Evolutionary conservation across 2,888 invertebrate genomes (phyloP), one percentile per base, ranked within the genome.

Genomic region (Drosophila prostipennis): DNA sequence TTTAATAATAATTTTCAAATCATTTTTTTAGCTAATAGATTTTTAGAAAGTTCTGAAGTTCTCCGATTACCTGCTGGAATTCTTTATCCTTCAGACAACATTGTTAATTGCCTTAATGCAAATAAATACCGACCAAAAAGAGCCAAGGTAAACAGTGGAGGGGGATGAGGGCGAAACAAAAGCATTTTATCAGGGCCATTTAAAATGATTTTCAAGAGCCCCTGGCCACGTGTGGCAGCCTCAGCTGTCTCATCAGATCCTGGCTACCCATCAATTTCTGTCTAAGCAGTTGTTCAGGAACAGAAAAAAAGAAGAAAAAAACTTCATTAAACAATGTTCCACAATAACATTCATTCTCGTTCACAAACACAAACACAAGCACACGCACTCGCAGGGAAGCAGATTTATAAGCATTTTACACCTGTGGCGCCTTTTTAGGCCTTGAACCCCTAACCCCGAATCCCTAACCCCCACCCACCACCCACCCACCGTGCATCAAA

Each of bases 321-420:
- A 74, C 72, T 81, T 85, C 72, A 75, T 85, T 80, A 80, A 81
- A 77, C 71, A 69, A 46, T 72, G 72, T 64, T 60, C 45, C 61
- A 76, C 74, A 81, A 73, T 79, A 80, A 78, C 78, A 73, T 73
- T 78, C 60, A 73, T 76, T 76, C 72, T 68, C 51, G 59, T 67
- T 56, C 76, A 37, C 32, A 37, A 43, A 39, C 57, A n/a, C 45
- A 23, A 43, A 46, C 19, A 51, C 43, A 43, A 43, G 42, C 23
- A 51, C 43, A 37, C 40, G 63, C 48, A 51, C 46, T 34, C 43
- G 13, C 14, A 19, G 6, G 10, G 36, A 7, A 29, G 19, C 56
- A 79, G 80, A 85, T 80, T 80, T 82, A 86, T 78, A 69, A 69
- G 57, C 72, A 60, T 74, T 74, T 79, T 73, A 78, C 81, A 82